Percentiles rank a stretch among this genome's conserved stretches.
Evolutionary conservation across 2,888 invertebrate species (phyloP).

Genomic region (Zhuqinia jingwanae): DNA sequence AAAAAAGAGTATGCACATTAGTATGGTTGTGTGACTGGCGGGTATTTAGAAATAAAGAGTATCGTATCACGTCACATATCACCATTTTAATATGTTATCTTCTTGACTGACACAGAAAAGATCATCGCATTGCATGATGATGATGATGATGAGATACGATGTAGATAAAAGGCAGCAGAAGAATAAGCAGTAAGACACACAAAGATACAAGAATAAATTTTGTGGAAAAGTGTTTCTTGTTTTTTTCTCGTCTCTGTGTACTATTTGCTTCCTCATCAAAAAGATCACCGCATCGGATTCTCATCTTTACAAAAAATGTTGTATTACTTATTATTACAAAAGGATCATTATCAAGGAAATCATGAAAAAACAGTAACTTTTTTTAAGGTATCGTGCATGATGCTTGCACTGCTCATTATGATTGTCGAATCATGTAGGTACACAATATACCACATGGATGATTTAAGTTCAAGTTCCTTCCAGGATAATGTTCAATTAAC

Average conservation of each 20-base stretch:
- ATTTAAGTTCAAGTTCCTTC: neutral
- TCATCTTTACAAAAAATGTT: neutral
- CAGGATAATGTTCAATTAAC: neutral
- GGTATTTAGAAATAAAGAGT: slow-evolving; percentile 42
- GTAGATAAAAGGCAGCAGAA: too few species aligned
- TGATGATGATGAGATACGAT: neutral
- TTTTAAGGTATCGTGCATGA: too few species aligned
- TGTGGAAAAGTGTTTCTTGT: slow-evolving; percentile 25
- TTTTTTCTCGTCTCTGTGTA: neutral
- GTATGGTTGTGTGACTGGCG: slow-evolving; percentile 11
- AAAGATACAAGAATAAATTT: slow-evolving; percentile 17
- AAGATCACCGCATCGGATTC: neutral
- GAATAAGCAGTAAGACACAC: neutral
- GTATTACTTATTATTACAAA: too few species aligned
- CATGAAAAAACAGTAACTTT: too few species aligned
- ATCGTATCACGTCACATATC: slow-evolving; percentile 31
- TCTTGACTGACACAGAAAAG: neutral
- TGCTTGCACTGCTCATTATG: too few species aligned
- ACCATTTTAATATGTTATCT: neutral
- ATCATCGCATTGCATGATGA: neutral
- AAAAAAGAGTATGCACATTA: slow-evolving; percentile 16
- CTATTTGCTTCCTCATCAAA: neutral
- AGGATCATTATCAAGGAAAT: neutral
- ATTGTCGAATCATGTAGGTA: too few species aligned
- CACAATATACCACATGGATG: too few species aligned